A percentile compares a stretch with the other conserved stretches of the same genome.
phyloP scores from a whole-genome alignment of 2,888 invertebrate species.

The Prostheceraeus crozeri region DNA sequence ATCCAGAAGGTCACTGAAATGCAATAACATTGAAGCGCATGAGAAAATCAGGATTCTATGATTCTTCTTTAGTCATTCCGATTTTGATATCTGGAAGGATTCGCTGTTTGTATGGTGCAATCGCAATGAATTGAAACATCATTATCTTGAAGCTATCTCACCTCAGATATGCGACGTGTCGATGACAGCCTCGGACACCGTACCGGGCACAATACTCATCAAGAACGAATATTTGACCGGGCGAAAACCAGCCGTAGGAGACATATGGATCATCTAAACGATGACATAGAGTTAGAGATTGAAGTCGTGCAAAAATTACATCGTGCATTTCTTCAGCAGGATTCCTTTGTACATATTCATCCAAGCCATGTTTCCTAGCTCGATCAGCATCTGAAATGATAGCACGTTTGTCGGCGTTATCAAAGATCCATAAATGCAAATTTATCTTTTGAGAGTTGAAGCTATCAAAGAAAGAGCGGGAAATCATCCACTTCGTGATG shows the following conservation, averaged over 20 bases:
- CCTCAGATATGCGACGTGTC: conserved; percentile 93
- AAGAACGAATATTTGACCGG: conserved; percentile 93
- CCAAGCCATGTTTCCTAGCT: conserved; percentile 92
- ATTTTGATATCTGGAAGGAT: too few species aligned
- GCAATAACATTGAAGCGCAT: too few species aligned
- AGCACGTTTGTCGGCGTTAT: too few species aligned
- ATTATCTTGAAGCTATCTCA: too few species aligned
- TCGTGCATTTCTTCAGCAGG: conserved; percentile 94
- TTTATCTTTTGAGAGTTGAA: too few species aligned
- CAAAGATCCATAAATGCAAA: too few species aligned
- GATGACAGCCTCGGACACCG: conserved; percentile 89
- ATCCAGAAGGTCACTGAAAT: conserved; percentile 78
- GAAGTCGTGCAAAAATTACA: conserved; percentile 78
- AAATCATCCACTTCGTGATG: too few species aligned
- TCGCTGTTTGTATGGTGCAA: too few species aligned
- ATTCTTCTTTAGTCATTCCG: too few species aligned
- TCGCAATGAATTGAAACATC: too few species aligned
- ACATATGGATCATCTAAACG: conserved; percentile 83
- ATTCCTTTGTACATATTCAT: conserved; percentile 97
- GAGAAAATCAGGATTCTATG: too few species aligned
- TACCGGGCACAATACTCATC: conserved; percentile 86
- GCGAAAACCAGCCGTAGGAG: conserved; percentile 91
- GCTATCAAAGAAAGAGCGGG: too few species aligned
- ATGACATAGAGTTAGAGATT: conserved; percentile 85
- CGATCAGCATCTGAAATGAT: conserved; percentile 76